A percentile compares a stretch with the other conserved stretches of the same genome.
Evolutionary conservation across 2,888 invertebrate genomes (phyloP).

Genomic region (Sesia bembeciformis): DNA sequence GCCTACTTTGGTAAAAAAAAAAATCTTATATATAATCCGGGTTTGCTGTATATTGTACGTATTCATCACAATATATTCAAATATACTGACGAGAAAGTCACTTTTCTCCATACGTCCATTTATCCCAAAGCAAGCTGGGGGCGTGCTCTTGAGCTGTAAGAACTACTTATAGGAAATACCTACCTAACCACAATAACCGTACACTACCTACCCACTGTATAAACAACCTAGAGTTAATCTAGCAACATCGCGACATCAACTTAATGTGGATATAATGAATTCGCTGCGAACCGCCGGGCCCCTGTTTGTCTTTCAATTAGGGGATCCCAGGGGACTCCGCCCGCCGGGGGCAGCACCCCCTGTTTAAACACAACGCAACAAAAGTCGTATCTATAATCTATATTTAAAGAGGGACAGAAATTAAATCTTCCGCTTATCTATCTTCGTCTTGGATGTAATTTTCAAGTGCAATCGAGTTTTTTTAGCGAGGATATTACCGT

Average conservation of each 20-base stretch:
- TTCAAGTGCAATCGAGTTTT: constrained; percentile 31
- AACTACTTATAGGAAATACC: too few species aligned
- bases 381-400: constrained; percentile 45
- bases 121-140: too few species aligned
- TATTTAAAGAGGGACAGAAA: constrained; percentile 59
- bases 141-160: too few species aligned
- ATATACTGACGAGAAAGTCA: too few species aligned
- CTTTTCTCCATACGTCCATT: too few species aligned
- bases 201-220: too few species aligned
- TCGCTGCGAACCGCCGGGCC: constrained; percentile 56
- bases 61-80: too few species aligned
- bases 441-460: constrained; percentile 33
- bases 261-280: constrained; percentile 68
- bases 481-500: neutral
- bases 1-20: too few species aligned
- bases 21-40: too few species aligned
- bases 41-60: too few species aligned
- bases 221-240: neutral
- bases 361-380: constrained; percentile 46
- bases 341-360: constrained; percentile 13
- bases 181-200: too few species aligned
- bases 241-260: constrained; percentile 22
- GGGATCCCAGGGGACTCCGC: constrained; percentile 33
- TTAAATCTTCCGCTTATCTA: constrained; percentile 54
- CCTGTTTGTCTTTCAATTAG: constrained; percentile 74